These are phyloP conservation scores for Merops nubicus DNA, from an alignment of 2,113 vertebrate genomes.

Conservation along the genomic window DNA sequence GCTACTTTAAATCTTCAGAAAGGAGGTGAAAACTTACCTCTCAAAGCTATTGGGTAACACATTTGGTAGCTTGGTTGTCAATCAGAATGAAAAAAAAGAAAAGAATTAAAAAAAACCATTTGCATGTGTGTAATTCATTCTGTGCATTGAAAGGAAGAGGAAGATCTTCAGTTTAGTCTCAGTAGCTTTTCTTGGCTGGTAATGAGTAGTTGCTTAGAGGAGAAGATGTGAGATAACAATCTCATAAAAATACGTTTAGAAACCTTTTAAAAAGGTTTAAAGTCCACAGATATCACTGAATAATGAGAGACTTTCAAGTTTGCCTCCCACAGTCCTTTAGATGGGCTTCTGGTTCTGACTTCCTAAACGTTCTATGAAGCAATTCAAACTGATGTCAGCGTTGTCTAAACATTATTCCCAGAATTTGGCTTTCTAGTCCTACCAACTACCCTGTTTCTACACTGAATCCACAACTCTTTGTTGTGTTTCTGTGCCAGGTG, in stretches of 20 bases:
- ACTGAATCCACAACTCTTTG: accelerated
- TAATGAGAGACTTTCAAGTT: neutral
- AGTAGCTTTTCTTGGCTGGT: neutral
- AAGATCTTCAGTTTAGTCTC: neutral
- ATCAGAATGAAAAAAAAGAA: neutral
- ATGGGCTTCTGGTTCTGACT: neutral
- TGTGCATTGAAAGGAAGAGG: neutral
- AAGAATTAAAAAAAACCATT: too few relatives aligned
- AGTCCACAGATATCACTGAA: neutral
- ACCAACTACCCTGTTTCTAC: neutral
- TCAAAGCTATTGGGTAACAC: neutral
- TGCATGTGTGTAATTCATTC: neutral
- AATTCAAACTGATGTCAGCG: neutral
- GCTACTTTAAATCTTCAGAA: neutral
- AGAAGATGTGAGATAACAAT: neutral
- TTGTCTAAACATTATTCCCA: neutral
- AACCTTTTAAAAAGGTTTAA: too few relatives aligned
- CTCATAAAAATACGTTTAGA: too few relatives aligned
- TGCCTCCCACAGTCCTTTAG: accelerated
- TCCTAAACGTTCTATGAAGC: neutral
- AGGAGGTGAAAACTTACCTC: neutral
- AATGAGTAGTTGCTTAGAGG: neutral
- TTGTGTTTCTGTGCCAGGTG: neutral
- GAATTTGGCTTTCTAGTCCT: neutral
- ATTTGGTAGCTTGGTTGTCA: neutral